Conservation (phyloP, 1,140 invertebrate genomes). For the Paramacrobiotus metropolitanus region DNA sequence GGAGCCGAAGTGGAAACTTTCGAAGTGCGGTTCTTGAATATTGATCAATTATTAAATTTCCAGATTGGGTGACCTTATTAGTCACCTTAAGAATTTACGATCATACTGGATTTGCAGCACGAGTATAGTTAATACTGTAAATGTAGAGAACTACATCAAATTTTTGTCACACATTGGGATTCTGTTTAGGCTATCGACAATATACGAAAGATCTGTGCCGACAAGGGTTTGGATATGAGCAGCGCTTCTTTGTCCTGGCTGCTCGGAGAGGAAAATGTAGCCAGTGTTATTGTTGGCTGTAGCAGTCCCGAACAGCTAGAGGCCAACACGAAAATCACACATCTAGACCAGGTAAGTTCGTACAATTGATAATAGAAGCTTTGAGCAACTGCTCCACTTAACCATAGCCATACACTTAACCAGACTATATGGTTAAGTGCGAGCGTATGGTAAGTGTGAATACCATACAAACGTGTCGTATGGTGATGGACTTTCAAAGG, state of each 20-base stretch:
- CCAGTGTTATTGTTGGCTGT: slow-evolving; percentile 19
- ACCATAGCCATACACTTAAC: background rate
- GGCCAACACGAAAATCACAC: slow-evolving; percentile 16
- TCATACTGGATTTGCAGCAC: background rate
- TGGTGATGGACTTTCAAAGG: too few relatives aligned
- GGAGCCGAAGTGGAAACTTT: slow-evolving; percentile 20
- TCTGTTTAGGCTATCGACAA: slow-evolving; percentile 15
- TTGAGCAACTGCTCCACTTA: too few relatives aligned
- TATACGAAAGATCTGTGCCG: slow-evolving; percentile 17
- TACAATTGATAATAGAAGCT: background rate
- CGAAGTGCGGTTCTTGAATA: slow-evolving; percentile 14
- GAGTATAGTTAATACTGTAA: background rate
- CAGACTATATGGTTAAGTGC: too few relatives aligned
- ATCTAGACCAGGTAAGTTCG: slow-evolving; percentile 17
- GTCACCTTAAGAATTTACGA: background rate
- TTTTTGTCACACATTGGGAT: too few relatives aligned
- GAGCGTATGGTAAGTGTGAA: too few relatives aligned
- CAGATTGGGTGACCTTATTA: too few relatives aligned
- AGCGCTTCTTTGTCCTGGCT: slow-evolving; percentile 19
- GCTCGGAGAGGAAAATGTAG: slow-evolving; percentile 16
- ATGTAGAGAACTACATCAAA: background rate
- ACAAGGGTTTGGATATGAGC: slow-evolving; percentile 16
- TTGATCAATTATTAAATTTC: too few relatives aligned
- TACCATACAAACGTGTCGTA: too few relatives aligned
- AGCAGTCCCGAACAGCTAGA: slow-evolving; percentile 19